Conservation (phyloP, 1,140 invertebrate species). For the Arctopsyche grandis region DNA sequence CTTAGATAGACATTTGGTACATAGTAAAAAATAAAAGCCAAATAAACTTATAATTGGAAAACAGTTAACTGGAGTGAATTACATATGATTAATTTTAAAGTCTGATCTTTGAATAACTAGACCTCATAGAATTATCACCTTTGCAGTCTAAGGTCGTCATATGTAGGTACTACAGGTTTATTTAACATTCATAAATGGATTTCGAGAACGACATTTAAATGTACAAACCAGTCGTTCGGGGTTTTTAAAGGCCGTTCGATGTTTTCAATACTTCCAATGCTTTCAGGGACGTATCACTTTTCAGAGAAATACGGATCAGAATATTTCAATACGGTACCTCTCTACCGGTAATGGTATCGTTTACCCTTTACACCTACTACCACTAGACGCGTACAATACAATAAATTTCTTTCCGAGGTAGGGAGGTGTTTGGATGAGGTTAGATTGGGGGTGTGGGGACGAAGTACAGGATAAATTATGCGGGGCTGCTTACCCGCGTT, state of each 20-base stretch:
- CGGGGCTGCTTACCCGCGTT: slow-evolving; percentile 8
- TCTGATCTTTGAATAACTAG: too few species aligned
- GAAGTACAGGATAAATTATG: background rate
- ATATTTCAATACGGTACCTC: slow-evolving; percentile 19
- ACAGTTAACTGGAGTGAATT: too few species aligned
- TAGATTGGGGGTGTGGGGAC: background rate
- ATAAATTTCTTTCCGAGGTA: slow-evolving; percentile 29
- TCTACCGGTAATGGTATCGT: slow-evolving; percentile 16
- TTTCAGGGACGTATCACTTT: background rate
- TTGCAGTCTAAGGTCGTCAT: too few species aligned
- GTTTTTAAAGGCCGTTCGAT: too few species aligned
- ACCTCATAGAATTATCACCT: too few species aligned
- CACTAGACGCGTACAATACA: slow-evolving; percentile 17
- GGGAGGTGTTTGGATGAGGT: background rate
- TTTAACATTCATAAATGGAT: background rate
- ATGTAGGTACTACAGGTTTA: too few species aligned
- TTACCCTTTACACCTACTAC: slow-evolving; percentile 8
- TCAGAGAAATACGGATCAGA: background rate
- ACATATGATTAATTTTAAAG: too few species aligned
- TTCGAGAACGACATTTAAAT: background rate
- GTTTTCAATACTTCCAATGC: too few species aligned
- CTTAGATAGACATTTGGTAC: too few species aligned
- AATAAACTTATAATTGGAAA: too few species aligned
- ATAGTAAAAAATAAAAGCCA: too few species aligned
- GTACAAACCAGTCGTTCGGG: too few species aligned